Conservation (phyloP, 2,113 vertebrate species). For the Amblyopsis rosae region DNA sequence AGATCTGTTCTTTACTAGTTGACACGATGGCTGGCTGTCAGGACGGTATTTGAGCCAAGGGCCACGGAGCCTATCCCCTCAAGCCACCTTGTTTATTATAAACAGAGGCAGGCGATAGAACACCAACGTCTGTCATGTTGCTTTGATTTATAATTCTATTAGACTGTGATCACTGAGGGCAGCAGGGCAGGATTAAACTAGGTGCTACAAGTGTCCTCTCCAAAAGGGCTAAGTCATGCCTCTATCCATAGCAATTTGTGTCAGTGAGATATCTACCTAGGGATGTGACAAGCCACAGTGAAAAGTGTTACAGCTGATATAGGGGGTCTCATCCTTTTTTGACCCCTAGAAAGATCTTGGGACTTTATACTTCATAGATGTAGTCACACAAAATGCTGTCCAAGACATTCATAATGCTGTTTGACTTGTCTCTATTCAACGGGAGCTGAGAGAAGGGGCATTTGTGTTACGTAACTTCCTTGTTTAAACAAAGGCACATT, state of each 20-base stretch:
- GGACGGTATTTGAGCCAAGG: conserved; percentile 15
- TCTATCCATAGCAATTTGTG: conserved; percentile 69
- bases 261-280: conserved; percentile 62
- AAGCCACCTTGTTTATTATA: background rate
- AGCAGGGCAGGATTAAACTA: conserved; percentile 63
- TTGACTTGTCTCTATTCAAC: no score
- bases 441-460: no score
- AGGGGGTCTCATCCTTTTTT: background rate
- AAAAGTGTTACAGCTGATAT: background rate
- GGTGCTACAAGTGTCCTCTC: conserved; percentile 49
- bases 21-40: background rate
- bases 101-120: conserved; percentile 17
- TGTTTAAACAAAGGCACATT: no score
- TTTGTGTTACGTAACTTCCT: no score
- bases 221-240: conserved; percentile 62
- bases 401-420: no score
- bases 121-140: conserved; percentile 52
- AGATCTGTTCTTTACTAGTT: background rate
- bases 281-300: conserved; percentile 24
- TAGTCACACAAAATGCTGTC: no score
- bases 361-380: no score
- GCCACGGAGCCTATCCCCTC: background rate
- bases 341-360: no score
- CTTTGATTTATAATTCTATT: conserved; percentile 68
- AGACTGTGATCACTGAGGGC: conserved; percentile 58